Conservation (phyloP, 2,888 invertebrate species). For the Leptarthrus brevirostris region DNA sequence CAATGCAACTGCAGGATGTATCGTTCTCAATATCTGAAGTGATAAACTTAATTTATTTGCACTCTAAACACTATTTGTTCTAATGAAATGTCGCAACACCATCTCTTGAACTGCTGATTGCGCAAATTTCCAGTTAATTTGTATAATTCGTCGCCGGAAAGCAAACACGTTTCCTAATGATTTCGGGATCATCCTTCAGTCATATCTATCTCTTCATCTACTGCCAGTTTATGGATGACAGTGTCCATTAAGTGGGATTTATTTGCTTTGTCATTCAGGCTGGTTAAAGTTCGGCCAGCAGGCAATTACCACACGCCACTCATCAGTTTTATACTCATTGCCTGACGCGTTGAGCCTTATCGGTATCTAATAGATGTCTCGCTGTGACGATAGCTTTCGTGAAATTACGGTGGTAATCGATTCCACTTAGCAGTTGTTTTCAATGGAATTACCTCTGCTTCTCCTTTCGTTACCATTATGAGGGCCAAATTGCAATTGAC, state of each 20-base stretch:
- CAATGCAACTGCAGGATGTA: no score
- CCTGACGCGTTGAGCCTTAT: constrained; percentile 8
- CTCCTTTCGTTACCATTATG: not conserved
- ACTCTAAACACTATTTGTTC: no score
- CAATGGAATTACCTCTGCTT: no score
- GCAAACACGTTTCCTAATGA: not conserved
- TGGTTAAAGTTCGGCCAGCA: not conserved
- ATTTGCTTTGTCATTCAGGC: constrained; percentile 13
- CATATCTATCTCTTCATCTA: not conserved
- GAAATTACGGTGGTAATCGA: constrained; percentile 36
- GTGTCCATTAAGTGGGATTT: constrained; percentile 28
- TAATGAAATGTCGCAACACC: no score
- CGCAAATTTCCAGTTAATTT: no score
- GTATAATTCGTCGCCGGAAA: no score
- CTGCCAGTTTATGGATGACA: constrained; percentile 2
- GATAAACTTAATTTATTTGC: no score
- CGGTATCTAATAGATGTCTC: constrained; percentile 19
- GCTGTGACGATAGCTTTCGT: constrained; percentile 30
- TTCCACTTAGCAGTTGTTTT: constrained; percentile 21
- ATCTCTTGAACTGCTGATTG: no score
- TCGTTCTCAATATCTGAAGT: no score
- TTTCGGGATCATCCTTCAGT: not conserved
- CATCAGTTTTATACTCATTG: not conserved
- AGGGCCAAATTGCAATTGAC: constrained; percentile 18
- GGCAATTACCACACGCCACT: constrained; percentile 6